Conservation (phyloP, 2,113 vertebrate genomes). For the Nyctereutes procyonoides region DNA sequence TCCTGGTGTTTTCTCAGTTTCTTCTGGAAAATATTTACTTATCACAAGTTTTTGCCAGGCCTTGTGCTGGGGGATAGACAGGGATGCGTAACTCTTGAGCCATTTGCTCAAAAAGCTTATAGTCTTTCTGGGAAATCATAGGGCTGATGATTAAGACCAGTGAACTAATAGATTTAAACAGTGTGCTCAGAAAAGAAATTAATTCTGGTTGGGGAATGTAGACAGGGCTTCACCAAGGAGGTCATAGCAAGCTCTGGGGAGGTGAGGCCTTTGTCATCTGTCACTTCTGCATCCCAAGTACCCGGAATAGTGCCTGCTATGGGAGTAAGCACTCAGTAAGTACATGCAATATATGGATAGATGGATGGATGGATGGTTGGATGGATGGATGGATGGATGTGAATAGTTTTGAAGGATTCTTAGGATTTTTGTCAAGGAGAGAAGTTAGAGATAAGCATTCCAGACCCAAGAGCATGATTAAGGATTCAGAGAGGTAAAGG, state of each 20-base stretch:
- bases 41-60: background rate
- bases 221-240: background rate
- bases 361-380: background rate
- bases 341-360: background rate
- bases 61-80: background rate
- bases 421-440: background rate
- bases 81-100: background rate
- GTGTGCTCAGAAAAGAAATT: background rate
- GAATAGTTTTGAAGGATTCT: background rate
- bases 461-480: background rate
- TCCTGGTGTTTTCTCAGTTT: background rate
- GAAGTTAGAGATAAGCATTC: background rate
- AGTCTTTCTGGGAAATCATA: background rate
- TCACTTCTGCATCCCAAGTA: background rate
- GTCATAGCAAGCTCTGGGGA: background rate
- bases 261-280: background rate
- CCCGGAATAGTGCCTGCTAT: background rate
- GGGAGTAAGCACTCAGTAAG: background rate
- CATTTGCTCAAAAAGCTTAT: background rate
- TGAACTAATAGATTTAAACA: background rate
- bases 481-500: background rate
- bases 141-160: background rate
- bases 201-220: background rate
- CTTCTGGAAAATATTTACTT: background rate
- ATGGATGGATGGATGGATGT: background rate